Percentiles rank a stretch among this genome's conserved stretches.
These are phyloP conservation scores for Orussus abietinus DNA, from an alignment of 1,140 invertebrate genomes.

Conservation along the genomic window DNA sequence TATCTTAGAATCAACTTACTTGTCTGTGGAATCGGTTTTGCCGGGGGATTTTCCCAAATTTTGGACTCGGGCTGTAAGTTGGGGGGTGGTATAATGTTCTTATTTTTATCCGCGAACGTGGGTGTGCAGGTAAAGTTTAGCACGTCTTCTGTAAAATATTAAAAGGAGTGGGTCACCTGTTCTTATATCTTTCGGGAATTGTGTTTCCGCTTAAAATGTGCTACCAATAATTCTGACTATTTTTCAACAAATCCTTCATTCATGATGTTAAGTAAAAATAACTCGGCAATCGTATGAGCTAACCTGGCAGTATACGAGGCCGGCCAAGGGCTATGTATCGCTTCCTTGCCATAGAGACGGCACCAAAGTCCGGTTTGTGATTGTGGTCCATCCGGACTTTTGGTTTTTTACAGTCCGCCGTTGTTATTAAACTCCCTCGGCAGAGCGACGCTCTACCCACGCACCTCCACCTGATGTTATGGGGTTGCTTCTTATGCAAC, in stretches of 20 bases:
- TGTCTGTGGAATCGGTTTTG: too few species aligned
- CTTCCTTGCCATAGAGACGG: conserved; percentile 40
- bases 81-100: too few species aligned
- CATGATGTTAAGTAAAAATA: neutral
- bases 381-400: conserved; percentile 45
- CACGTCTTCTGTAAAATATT: too few species aligned
- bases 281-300: conserved; percentile 1
- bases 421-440: conserved; percentile 48
- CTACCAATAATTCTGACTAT: conserved; percentile 1
- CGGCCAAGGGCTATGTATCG: conserved; percentile 34
- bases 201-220: too few species aligned
- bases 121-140: too few species aligned
- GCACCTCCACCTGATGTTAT: conserved; percentile 49
- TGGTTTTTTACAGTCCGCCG: conserved; percentile 35
- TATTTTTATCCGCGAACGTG: too few species aligned
- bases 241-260: too few species aligned
- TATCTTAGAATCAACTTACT: too few species aligned
- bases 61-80: too few species aligned
- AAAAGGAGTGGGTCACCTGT: too few species aligned
- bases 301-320: conserved; percentile 27
- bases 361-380: conserved; percentile 45
- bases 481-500: conserved; percentile 44
- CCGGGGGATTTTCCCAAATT: too few species aligned
- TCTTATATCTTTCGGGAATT: too few species aligned
- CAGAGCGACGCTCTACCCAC: conserved; percentile 44